Evolutionary conservation across 2,113 vertebrate species (phyloP), one percentile per base, ranked within the genome.

Genomic region (Coreoperca whiteheadi): DNA sequence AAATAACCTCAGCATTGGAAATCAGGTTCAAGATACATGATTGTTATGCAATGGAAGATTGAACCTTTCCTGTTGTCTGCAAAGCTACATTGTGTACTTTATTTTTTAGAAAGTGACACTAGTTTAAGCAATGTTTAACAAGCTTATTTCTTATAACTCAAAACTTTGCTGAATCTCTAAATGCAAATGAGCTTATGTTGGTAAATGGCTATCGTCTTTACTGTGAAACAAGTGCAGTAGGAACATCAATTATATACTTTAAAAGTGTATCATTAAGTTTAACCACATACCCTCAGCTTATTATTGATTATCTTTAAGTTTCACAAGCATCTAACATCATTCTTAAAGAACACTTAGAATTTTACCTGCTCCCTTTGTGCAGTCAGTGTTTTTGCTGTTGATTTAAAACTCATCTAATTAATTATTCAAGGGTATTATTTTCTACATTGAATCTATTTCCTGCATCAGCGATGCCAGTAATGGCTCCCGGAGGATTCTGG

Each of bases 391-490:
- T 91, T 94, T 87, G 73, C 81, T 89, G 90, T 93, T 90, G 93
- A 91, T 94, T 94, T 94, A 93, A 95, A 94, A 92, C 87, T 89
- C 61, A 84, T 90, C 88, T 90, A 90, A 95, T 95, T 95, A 94
- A 95, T 95, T 96, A 95, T 96, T 96, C 93, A 93, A 84, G 81
- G 91, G 82, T 91, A 94, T 95, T 94, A 93, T 95, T 94, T 95
- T 95, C 91, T 90, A 91, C 91, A 92, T 87, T 94, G 89, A 94
- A 95, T 95, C 93, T 89, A 94, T 95, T 94, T 95, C 93, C 92
- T 94, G 94, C 94, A 94, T 95, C 94, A 94, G 90, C 90, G 89
- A 92, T 92, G 92, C 92, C 92, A 92, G 91, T 95, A 95, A 95
- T 95, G 93, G 92, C 85, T 94, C 95, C 94, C 93, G 67, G 83